phyloP scores from a whole-genome alignment of 2,888 invertebrate genomes.

The Athetis lepigone region DNA sequence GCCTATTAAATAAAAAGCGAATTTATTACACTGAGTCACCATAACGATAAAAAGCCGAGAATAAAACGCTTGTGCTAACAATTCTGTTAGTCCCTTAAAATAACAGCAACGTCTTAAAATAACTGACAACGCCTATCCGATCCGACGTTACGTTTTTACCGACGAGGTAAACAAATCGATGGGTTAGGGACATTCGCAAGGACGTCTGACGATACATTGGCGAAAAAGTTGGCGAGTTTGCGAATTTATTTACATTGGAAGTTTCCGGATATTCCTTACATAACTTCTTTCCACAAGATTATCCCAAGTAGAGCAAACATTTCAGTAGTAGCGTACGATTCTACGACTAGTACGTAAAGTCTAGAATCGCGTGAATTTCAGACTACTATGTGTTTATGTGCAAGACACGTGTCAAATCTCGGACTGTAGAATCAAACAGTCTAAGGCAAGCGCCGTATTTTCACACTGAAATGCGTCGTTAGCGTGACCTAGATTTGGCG shows the following conservation, averaged over 20 bases:
- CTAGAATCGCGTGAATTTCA: slow-evolving; percentile 9
- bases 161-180: slow-evolving; percentile 72
- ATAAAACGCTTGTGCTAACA: slow-evolving; percentile 5
- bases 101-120: slow-evolving; percentile 60
- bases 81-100: slow-evolving; percentile 10
- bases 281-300: neutral
- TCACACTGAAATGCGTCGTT: slow-evolving; percentile 51
- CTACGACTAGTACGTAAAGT: neutral
- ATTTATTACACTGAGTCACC: slow-evolving; percentile 8
- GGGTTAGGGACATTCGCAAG: slow-evolving; percentile 60
- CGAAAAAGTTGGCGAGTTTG: slow-evolving; percentile 30
- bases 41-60: slow-evolving; percentile 9
- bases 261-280: slow-evolving; percentile 1
- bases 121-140: slow-evolving; percentile 66
- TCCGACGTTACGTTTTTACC: slow-evolving; percentile 61
- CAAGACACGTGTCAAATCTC: slow-evolving; percentile 42
- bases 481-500: slow-evolving; percentile 56
- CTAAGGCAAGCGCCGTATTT: slow-evolving; percentile 23
- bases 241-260: slow-evolving; percentile 16
- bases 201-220: slow-evolving; percentile 49
- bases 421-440: slow-evolving; percentile 33
- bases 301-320: slow-evolving; percentile 2
- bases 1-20: slow-evolving; percentile 8
- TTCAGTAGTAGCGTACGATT: neutral
- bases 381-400: slow-evolving; percentile 23